Conservation (phyloP, 2,797 vertebrate species). For the Bufotes viridis region DNA sequence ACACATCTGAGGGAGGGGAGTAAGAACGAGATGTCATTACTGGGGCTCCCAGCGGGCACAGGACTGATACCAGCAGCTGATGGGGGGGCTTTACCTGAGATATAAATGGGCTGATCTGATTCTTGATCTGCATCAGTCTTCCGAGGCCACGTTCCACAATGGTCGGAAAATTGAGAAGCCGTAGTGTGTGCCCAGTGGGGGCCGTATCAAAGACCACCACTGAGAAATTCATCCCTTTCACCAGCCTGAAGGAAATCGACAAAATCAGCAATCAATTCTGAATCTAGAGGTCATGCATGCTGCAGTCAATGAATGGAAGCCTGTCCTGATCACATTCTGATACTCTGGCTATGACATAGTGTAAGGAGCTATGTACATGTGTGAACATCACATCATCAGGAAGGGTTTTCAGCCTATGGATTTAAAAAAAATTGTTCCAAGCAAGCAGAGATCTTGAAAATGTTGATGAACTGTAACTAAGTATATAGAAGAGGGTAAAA, state of each 20-base stretch:
- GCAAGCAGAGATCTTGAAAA: too few species aligned
- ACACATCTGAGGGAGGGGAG: constrained; percentile 82
- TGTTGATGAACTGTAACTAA: too few species aligned
- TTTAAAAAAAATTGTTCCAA: too few species aligned
- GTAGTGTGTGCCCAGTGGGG: constrained; percentile 91
- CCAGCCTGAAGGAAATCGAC: constrained; percentile 78
- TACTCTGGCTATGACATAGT: too few species aligned
- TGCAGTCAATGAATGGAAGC: not conserved
- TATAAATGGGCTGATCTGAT: constrained; percentile 98
- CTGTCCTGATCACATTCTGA: too few species aligned
- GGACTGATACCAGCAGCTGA: not conserved
- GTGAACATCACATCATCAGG: too few species aligned
- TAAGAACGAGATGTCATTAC: not conserved
- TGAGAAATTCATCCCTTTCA: constrained; percentile 98
- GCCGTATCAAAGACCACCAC: constrained; percentile 97
- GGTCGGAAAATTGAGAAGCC: constrained; percentile 95
- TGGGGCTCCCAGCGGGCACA: not conserved
- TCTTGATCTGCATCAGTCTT: constrained; percentile 97
- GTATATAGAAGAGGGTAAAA: too few species aligned
- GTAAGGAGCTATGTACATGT: too few species aligned
- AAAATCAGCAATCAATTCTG: not conserved
- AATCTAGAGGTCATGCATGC: too few species aligned
- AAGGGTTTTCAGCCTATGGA: too few species aligned
- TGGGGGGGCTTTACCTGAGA: constrained; percentile 81
- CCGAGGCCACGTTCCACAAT: constrained; percentile 94